Evolutionary conservation across 2,888 invertebrate species (phyloP), one percentile per base, ranked within the genome.

Genomic region (Drosophila robusta): DNA sequence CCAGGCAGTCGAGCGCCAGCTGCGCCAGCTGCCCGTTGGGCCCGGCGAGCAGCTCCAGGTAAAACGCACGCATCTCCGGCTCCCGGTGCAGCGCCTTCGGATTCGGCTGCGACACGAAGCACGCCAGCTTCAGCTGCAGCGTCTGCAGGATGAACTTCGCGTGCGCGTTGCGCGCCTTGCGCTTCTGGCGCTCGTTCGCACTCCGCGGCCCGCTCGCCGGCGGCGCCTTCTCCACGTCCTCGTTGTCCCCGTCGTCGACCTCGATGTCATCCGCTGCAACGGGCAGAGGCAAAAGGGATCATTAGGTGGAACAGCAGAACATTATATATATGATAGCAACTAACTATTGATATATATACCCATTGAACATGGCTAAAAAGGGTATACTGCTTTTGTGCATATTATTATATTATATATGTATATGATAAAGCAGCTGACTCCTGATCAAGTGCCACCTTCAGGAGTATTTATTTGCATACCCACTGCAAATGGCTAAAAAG

Each of bases 1-100:
- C 93, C 1, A 99, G 92, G 90, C 98, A 99, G 88, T 96, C 96
- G 41, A 99, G 92, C 0, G 98, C 97, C 54, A 95, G 94, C 91
- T 96, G 97, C 91, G 99, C 99, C 6, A 99, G 93, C 0, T 95
- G 94, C 0, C 95, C 92, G 91, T 96, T 96, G 84, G 95, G 95
- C 68, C 97, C 95, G 47, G 95, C 94, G 8, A 99, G 91, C 54
- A 99, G 94, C 89, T 98, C 96, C 90, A 95, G 93, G 86, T 95
- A 97, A n/a, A 96, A 93, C 65, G 94, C 94, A 88, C 94, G 94
- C 66, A 99, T 93, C 74, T 97, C 95, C 0, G 95, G 93, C 90
- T 97, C 97, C 72, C 95, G 95, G 86, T 95, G 95, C 69, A 98
- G 93, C 2, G 96, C 95, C 90, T 95, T 95, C 0, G 98, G 98